These are phyloP conservation scores for Elephantulus edwardii DNA, from an alignment of 2,113 vertebrate species.

Conservation along the genomic window DNA sequence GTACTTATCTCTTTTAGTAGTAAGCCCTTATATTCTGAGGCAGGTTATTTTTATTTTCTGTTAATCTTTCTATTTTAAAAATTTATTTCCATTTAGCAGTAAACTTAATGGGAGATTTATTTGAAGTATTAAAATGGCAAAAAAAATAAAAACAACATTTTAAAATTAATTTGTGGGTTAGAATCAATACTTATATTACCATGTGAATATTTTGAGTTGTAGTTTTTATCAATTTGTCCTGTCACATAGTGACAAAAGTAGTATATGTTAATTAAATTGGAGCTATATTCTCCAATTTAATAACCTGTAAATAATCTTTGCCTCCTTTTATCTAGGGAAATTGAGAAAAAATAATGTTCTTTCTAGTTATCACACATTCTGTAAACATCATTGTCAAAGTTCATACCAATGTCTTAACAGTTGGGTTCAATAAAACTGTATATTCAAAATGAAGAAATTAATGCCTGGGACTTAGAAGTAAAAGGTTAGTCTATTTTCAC, in stretches of 20 bases:
- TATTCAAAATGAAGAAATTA: constrained; percentile 43
- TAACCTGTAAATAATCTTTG: neutral
- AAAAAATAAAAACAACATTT: neutral
- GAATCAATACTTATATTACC: constrained; percentile 8
- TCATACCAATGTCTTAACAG: neutral
- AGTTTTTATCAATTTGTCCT: neutral
- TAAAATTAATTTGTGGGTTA: constrained; percentile 16
- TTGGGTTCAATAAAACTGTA: neutral
- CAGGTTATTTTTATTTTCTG: constrained; percentile 23
- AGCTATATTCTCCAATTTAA: neutral
- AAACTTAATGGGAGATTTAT: constrained; percentile 39
- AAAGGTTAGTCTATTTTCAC: neutral
- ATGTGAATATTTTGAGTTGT: constrained; percentile 16
- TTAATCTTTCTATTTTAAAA: constrained; percentile 40
- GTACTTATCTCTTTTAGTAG: too few species aligned
- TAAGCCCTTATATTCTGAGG: constrained; percentile 36
- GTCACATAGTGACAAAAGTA: neutral
- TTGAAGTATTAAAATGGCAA: constrained; percentile 1
- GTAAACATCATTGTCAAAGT: constrained; percentile 6
- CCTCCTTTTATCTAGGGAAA: neutral
- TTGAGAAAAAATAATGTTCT: neutral
- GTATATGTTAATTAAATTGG: constrained; percentile 2
- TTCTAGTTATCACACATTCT: neutral
- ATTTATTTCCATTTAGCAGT: constrained; percentile 18
- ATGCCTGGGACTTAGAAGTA: neutral